phyloP scores from a whole-genome alignment of 2,113 vertebrate genomes.

The Dromiciops gliroides region DNA sequence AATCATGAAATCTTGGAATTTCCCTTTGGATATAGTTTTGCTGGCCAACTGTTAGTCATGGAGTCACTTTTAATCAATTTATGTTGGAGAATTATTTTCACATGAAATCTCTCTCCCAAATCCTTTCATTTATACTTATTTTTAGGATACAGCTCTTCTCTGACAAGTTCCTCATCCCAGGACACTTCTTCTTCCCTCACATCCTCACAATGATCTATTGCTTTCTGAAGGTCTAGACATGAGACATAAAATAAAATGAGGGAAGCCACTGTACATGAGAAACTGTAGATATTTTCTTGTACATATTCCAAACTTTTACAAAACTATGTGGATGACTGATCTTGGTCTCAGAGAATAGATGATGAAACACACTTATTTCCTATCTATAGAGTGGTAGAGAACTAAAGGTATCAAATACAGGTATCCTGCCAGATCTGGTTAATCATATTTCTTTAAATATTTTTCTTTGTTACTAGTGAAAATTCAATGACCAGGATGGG shows the following conservation, averaged over 20 bases:
- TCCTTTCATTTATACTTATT: conserved; percentile 46
- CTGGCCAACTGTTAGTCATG: conserved; percentile 36
- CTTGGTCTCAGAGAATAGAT: not conserved
- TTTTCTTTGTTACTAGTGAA: not conserved
- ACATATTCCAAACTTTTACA: not conserved
- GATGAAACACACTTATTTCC: not conserved
- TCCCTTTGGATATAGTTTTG: conserved; percentile 49
- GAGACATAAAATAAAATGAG: conserved; percentile 1
- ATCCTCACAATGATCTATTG: not conserved
- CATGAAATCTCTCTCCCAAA: conserved; percentile 1
- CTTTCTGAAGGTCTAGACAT: not conserved
- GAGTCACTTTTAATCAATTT: conserved; percentile 56
- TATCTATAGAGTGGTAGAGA: not conserved
- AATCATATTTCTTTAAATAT: not conserved
- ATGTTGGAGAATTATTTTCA: conserved; percentile 62
- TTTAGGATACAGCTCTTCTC: not conserved
- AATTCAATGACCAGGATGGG: not conserved
- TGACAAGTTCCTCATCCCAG: conserved; percentile 5
- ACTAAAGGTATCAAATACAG: not conserved
- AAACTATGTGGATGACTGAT: not conserved
- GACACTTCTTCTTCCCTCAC: not conserved
- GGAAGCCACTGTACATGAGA: not conserved
- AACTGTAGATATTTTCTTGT: not conserved
- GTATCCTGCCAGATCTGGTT: not conserved
- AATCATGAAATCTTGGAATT: conserved; percentile 63